Conservation (phyloP, 2,113 vertebrate genomes). For the Neolamprologus ventralis region DNA sequence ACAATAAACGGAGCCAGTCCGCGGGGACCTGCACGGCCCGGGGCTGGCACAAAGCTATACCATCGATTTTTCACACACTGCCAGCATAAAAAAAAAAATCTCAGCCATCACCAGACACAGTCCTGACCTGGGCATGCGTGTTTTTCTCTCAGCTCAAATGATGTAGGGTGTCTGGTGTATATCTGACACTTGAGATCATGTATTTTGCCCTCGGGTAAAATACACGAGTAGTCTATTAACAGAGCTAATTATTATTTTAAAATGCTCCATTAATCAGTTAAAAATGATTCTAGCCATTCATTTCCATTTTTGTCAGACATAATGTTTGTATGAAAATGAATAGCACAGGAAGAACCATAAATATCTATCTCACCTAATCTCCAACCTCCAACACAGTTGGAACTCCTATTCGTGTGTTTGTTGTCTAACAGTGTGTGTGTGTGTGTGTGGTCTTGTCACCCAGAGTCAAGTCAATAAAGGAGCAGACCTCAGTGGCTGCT, state of each 20-base stretch:
- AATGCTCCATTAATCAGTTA: neutral
- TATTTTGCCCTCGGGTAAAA: neutral
- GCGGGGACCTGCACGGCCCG: conserved; percentile 47
- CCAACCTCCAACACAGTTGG: neutral
- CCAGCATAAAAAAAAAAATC: conserved; percentile 9
- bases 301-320: neutral
- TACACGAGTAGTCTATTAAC: neutral
- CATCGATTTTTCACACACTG: conserved; percentile 74
- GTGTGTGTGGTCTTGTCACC: conserved; percentile 33
- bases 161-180: neutral
- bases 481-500: conserved; percentile 22
- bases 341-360: neutral
- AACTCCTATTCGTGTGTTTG: neutral
- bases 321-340: neutral
- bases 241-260: conserved; percentile 17
- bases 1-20: conserved; percentile 55
- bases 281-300: neutral
- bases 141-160: neutral
- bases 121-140: conserved; percentile 7
- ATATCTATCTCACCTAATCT: conserved; percentile 30
- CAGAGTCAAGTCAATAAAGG: conserved; percentile 35
- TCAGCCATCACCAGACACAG: conserved; percentile 41
- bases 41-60: conserved; percentile 58
- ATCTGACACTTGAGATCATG: neutral
- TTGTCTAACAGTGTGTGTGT: neutral